Base-by-base conservation (phyloP, 64 coral and sea anemone genomes). In the Orbicella faveolata region DNA sequence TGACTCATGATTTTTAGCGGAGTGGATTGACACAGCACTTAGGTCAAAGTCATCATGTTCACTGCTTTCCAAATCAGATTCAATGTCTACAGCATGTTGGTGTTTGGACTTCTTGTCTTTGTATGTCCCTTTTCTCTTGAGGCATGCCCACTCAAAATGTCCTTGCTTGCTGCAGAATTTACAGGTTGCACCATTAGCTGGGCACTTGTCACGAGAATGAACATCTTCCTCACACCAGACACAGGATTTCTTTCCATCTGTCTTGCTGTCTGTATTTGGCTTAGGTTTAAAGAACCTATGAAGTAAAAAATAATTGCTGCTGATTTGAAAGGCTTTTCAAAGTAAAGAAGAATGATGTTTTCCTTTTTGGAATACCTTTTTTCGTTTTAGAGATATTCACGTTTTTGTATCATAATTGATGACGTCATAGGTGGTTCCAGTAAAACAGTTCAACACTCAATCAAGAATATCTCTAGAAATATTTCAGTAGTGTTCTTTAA, bases 1-100 rank as follows among this genome's bases (percentile, higher is more conserved):
- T 72, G 92, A 35, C 34, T 66, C 36, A 25, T 4, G 51, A 52
- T 66, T 81, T 52, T 87, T 26, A 26, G 81, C 23, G 20, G 75
- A 48, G n/a, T 88, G 62, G 48, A 93, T 54, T 35, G 91, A 74
- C 3, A 81, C 65, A 30, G 35, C 61, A 78, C 75, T 73, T 20
- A 87, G 51, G 76, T 92, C 90, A 36, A 93, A 93, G 54, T 87
- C 75, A 61, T 88, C 91, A 89, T 92, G 73, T 63, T 76, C 90
- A 92, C 76, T 92, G 76, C 65, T 87, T 73, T 87, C 66, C 19
- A 79, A 75, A 23, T 92, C 83, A 68, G 90, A 64, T 25, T 51
- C 20, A 23, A 80, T 36, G 36, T 87, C 83, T 52, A 88, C 62
- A 53, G 64, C 62, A 48, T 55, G 63, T 80, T 72, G 75, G 61